Base-by-base conservation (phyloP, 2,888 invertebrate genomes). In the Meandrusa payeni region DNA sequence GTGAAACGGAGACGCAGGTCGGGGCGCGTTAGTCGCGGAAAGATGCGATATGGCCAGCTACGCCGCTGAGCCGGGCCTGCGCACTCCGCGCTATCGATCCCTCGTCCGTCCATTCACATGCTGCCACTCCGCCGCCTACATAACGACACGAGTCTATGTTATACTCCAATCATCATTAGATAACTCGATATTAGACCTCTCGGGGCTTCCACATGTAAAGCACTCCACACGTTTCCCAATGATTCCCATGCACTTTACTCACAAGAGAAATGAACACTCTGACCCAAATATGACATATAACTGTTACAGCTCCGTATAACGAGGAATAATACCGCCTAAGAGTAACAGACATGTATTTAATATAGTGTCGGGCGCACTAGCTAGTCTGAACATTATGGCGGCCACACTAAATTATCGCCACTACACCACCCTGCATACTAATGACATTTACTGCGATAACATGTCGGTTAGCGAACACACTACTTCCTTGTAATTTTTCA, bases 41-140 rank as follows among this genome's bases (percentile, higher is more conserved):
- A 54, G 59, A 61, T 64, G 73, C 68, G 64, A 66, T 59, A 66
- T 64, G 57, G 64, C 71, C 82, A 82, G 83, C 86, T 82, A 64
- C 59, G 53, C 53, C 19, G 20, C n/a, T 55, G 48, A 52, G 49
- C 51, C 74, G 74, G 61, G 67, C 75, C 65, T 85, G 86, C 86
- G 86, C 85, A 79, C 69, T 76, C 64, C 57, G 76, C 74, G 69
- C 61, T 77, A 87, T 86, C 86, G 86, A 86, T 85, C 81, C 70
- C 47, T 48, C 55, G 54, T 54, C 60, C 64, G 64, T 73, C 79
- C 80, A 82, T 85, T 85, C 86, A 86, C 77, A 70, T 60, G 69
- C 68, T 65, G 62, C 69, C 75, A 69, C 70, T 70, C 67, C 69
- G 50, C 73, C 81, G 76, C 83, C 85, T 77, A 83, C 83, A 76